Evolutionary conservation across 2,113 vertebrate species (phyloP).

Genomic region (Pseudorectes ferrugineus): DNA sequence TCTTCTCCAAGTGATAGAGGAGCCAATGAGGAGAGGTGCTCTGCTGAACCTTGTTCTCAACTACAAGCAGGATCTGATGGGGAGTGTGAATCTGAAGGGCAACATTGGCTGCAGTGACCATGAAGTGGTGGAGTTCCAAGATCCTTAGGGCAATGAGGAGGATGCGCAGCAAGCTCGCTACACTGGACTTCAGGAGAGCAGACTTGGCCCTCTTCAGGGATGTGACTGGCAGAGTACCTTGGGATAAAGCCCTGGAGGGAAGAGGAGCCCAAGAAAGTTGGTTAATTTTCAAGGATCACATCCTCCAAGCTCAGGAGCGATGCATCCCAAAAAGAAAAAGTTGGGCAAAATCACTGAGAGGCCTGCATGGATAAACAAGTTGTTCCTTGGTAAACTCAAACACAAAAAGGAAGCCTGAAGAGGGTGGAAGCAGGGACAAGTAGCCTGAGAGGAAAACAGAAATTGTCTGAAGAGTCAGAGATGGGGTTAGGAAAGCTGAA

Average conservation of each 20-base stretch:
- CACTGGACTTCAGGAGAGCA: background rate
- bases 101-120: background rate
- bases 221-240: background rate
- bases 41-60: background rate
- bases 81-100: background rate
- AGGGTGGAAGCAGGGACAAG: background rate
- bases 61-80: background rate
- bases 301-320: background rate
- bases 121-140: background rate
- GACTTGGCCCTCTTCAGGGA: background rate
- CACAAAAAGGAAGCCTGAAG: background rate
- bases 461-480: background rate
- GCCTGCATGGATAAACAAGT: background rate
- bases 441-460: background rate
- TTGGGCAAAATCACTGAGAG: accelerated
- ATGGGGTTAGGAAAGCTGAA: background rate
- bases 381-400: background rate
- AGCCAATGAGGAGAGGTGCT: background rate
- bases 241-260: background rate
- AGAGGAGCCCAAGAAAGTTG: background rate
- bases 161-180: background rate
- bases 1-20: background rate
- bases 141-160: background rate
- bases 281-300: background rate
- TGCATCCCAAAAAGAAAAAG: background rate